These are phyloP conservation scores for Andrena hattorfiana DNA, from an alignment of 2,888 invertebrate genomes.

Conservation along the genomic window DNA sequence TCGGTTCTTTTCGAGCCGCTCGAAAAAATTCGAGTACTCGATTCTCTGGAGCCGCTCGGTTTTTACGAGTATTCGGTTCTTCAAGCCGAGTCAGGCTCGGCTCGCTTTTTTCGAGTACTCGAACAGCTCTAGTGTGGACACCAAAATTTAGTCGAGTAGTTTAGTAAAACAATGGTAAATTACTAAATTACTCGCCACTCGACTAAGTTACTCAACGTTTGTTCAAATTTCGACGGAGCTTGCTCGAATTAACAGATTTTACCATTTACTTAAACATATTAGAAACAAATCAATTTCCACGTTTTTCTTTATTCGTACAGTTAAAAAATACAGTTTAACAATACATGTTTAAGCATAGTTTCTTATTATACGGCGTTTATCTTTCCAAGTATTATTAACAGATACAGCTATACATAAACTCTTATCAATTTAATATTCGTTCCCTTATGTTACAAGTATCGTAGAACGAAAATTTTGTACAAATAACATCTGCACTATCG, in stretches of 20 bases:
- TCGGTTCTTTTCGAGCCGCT: no score
- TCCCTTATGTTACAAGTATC: slow-evolving; percentile 20
- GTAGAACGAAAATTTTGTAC: slow-evolving; percentile 32
- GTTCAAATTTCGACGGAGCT: neutral
- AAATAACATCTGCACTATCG: slow-evolving; percentile 20
- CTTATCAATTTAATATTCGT: slow-evolving; percentile 37
- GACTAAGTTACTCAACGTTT: no score
- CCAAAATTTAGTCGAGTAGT: no score
- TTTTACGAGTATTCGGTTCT: no score
- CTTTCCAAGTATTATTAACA: slow-evolving; percentile 17
- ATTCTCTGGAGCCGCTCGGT: no score
- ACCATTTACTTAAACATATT: neutral
- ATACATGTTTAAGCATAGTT: slow-evolving; percentile 37
- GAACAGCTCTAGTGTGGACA: no score
- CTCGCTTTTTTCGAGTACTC: no score
- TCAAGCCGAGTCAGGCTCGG: no score
- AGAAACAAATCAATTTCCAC: neutral
- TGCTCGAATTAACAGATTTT: neutral
- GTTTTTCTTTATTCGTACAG: slow-evolving; percentile 60
- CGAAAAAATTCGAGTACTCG: no score
- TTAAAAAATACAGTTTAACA: slow-evolving; percentile 64
- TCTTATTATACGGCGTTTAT: slow-evolving; percentile 18
- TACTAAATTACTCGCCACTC: no score
- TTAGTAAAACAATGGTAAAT: no score
- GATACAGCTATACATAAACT: slow-evolving; percentile 44